Percentiles rank a stretch among this genome's conserved stretches.
Conservation (phyloP, 2,888 invertebrate species). For the Danaus chrysippus region DNA sequence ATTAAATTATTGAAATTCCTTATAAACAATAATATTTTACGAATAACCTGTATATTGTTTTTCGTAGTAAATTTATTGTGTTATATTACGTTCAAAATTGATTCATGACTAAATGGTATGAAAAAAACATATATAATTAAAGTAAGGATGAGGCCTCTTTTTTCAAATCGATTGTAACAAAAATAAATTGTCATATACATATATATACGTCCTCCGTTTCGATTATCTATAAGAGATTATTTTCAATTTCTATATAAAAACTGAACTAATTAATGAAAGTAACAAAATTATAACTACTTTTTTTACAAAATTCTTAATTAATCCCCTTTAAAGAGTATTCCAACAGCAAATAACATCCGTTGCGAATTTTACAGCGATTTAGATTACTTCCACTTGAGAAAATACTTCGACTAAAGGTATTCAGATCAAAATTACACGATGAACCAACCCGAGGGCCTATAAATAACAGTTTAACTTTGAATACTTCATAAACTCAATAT, state of each 20-base stretch:
- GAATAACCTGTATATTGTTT: too few relatives aligned
- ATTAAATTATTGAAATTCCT: too few relatives aligned
- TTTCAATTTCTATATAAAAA: not conserved
- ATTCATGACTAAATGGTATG: too few relatives aligned
- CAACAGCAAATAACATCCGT: constrained; percentile 28
- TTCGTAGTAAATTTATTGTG: too few relatives aligned
- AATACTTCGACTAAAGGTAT: constrained; percentile 26
- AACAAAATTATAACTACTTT: constrained; percentile 22
- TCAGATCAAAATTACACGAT: constrained; percentile 26
- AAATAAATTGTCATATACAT: too few relatives aligned
- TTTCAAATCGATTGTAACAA: too few relatives aligned
- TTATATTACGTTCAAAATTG: too few relatives aligned
- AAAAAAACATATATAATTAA: too few relatives aligned
- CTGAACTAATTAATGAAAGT: constrained; percentile 8
- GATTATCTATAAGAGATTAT: not conserved
- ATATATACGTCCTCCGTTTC: too few relatives aligned
- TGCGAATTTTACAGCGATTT: constrained; percentile 27
- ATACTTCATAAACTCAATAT: constrained; percentile 10
- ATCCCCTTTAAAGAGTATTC: constrained; percentile 25
- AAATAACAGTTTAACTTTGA: constrained; percentile 18
- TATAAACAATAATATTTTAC: too few relatives aligned
- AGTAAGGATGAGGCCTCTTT: too few relatives aligned
- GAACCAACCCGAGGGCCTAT: constrained; percentile 22
- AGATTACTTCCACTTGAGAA: constrained; percentile 30
- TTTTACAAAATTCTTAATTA: constrained; percentile 28